Base-by-base conservation (phyloP, 2,797 vertebrate genomes). In the Neosalanx taihuensis region DNA sequence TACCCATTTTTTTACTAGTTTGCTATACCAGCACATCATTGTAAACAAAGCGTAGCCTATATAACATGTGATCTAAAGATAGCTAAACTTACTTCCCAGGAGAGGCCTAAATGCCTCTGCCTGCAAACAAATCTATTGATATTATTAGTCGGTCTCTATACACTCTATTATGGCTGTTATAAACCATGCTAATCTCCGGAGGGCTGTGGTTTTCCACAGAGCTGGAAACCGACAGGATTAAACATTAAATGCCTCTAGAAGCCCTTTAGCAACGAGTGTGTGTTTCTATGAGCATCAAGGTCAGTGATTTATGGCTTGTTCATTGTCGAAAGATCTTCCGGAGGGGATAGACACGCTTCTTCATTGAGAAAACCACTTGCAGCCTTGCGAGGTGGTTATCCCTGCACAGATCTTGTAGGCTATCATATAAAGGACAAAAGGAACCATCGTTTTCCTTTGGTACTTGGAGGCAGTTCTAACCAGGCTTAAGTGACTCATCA, bases 401-500 rank as follows among this genome's bases (percentile, higher is more conserved):
- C 41, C 41, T 46, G 41, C 41, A 13, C 12, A 9, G 41, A 9
- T 46, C 12, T 9, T 46, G 41, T 46, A 9, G 41, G 41, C 41
- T 46, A 46, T 12, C 41, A 2, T 46, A 46, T 46, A 12, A 46
- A 46, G 41, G 12, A 46, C 41, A 46, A 12, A 46, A 13, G 41
- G 41, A 46, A 46, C 10, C 41, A 46, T 46, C 41, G 7, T 26
- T 5, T 26, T 61, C 30, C 17, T 26, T 26, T 67, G 53, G 9
- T 18, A 29, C 31, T 4, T 33, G 31, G 10, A 49, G 30, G 18
- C 53, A 5, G 17, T 20, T 57, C 18, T 53, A 67, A 68, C 31
- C 51, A 33, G 53, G 66, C 26, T 33, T 20, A 78, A 74, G 74
- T 81, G 77, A 82, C 64, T 79, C 73, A 69, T 72, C 29, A 72